Evolutionary conservation across 2,113 vertebrate species (phyloP).

Genomic region (Burhinus bistriatus): DNA sequence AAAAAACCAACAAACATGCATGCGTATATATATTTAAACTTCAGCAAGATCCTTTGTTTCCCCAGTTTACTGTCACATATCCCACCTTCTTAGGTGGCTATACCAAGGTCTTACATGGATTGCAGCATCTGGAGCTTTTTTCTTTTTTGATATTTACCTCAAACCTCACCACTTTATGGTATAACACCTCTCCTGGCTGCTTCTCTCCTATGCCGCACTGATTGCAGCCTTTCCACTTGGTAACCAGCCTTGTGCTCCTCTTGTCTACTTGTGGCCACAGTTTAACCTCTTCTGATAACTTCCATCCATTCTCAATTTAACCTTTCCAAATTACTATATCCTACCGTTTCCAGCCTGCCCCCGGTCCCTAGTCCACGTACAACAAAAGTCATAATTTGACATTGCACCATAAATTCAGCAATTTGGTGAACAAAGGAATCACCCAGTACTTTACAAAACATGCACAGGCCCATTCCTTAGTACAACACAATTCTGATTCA

Average conservation of each 20-base stretch:
- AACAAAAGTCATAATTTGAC: neutral
- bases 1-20: neutral
- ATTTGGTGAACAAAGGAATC: slow-evolving; percentile 6
- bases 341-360: neutral
- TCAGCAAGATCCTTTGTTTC: neutral
- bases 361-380: neutral
- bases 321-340: neutral
- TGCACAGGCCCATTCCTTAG: slow-evolving; percentile 20
- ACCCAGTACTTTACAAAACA: neutral
- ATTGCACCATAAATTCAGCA: slow-evolving; percentile 17
- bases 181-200: neutral
- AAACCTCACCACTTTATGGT: neutral
- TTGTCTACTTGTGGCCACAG: neutral
- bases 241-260: neutral
- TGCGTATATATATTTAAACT: neutral
- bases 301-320: neutral
- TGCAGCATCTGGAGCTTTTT: neutral
- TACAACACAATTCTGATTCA: slow-evolving; percentile 29
- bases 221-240: neutral
- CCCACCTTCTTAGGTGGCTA: neutral
- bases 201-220: neutral
- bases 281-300: neutral
- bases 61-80: neutral
- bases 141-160: neutral
- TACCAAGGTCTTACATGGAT: neutral